A percentile compares a stretch with the other conserved stretches of the same genome.
phyloP scores from a whole-genome alignment of 2,888 invertebrate species.

The Synanthedon andrenaeformis region DNA sequence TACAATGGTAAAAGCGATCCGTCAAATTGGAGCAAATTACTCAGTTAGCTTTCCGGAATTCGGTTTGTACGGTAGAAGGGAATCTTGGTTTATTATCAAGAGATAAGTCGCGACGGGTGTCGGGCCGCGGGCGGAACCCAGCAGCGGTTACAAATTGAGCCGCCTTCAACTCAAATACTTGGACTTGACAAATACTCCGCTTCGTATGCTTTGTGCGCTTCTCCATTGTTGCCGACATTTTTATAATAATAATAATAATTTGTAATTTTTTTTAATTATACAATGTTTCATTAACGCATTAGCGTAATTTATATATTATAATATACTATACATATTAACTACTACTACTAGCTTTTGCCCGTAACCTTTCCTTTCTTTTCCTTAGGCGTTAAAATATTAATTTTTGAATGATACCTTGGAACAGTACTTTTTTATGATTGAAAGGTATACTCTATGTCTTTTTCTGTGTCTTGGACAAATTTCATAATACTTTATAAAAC shows the following conservation, averaged over 20 bases:
- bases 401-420: too few relatives aligned
- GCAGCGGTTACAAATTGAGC: neutral
- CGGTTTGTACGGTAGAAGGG: conserved; percentile 4
- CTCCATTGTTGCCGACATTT: neutral
- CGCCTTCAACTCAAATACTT: neutral
- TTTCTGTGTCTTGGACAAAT: too few relatives aligned
- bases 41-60: conserved; percentile 1
- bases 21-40: conserved; percentile 1
- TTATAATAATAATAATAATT: too few relatives aligned
- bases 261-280: too few relatives aligned
- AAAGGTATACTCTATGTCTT: too few relatives aligned
- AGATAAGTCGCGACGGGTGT: neutral
- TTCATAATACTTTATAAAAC: too few relatives aligned
- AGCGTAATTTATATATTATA: neutral
- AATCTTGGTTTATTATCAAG: conserved; percentile 10
- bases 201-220: neutral
- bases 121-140: neutral
- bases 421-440: too few relatives aligned
- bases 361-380: too few relatives aligned
- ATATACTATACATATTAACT: too few relatives aligned
- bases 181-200: conserved; percentile 2
- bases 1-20: conserved; percentile 6
- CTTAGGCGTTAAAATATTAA: too few relatives aligned
- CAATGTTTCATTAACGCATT: neutral
- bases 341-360: too few relatives aligned